Conservation (phyloP, 2,888 invertebrate genomes). For the Drosophila diplacantha region DNA sequence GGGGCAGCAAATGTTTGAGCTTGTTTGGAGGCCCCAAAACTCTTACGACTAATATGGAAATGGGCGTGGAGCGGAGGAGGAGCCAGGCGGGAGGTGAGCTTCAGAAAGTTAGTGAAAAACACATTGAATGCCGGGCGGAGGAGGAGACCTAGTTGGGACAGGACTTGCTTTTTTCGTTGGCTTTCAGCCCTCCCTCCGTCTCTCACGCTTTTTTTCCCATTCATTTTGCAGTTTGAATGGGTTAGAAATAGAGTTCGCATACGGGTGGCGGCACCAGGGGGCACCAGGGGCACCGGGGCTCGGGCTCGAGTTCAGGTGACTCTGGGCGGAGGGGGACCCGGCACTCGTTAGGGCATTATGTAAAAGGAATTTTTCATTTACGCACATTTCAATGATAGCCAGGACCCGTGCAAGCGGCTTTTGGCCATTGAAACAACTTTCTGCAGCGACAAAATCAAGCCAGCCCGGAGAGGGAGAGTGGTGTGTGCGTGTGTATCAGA, state of each 20-base stretch:
- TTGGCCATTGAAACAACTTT: conserved; percentile 26
- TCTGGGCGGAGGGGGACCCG: background rate
- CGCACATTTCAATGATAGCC: conserved; percentile 34
- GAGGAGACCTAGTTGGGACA: conserved; percentile 5
- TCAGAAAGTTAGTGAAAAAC: conserved; percentile 14
- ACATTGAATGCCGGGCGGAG: conserved; percentile 6
- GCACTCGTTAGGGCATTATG: conserved; percentile 25
- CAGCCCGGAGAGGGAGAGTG: background rate
- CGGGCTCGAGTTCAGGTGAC: conserved; percentile 1
- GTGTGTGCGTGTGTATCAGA: conserved; percentile 6
- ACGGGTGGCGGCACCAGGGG: background rate
- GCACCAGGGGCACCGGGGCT: too few relatives aligned
- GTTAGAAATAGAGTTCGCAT: conserved; percentile 7
- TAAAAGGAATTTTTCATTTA: conserved; percentile 31
- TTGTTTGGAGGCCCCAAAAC: conserved; percentile 8
- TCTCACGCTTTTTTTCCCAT: background rate
- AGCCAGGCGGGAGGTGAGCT: background rate
- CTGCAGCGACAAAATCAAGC: conserved; percentile 10
- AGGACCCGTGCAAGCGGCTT: conserved; percentile 13
- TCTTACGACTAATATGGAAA: conserved; percentile 13
- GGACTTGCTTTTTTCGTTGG: conserved; percentile 1
- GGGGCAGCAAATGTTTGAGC: background rate
- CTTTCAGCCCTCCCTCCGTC: background rate
- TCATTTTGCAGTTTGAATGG: conserved; percentile 11
- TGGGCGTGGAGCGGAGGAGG: background rate